Evolutionary conservation across 2,797 vertebrate genomes (phyloP).

Genomic region (Salmo trutta): DNA sequence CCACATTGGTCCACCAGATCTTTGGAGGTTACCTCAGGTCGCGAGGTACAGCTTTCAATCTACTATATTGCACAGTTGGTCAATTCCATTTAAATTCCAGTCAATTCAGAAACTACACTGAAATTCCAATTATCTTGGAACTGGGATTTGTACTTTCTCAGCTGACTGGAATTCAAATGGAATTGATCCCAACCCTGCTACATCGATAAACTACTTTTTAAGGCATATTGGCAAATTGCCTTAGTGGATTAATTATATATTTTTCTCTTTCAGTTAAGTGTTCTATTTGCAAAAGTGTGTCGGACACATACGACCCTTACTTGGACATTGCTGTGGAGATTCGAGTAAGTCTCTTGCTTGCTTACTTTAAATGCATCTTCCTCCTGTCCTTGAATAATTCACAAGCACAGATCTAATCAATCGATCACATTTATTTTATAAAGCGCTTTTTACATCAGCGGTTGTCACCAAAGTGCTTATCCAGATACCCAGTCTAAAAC

Average conservation of each 20-base stretch:
- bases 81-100: not conserved
- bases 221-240: not conserved
- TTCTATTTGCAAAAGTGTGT: constrained; percentile 89
- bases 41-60: constrained; percentile 75
- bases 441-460: too few species aligned
- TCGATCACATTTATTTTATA: not conserved
- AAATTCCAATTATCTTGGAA: not conserved
- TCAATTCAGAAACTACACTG: too few species aligned
- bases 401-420: not conserved
- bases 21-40: constrained; percentile 96
- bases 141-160: too few species aligned
- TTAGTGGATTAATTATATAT: not conserved
- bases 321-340: constrained; percentile 94
- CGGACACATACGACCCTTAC: constrained; percentile 92
- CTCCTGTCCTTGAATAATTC: not conserved
- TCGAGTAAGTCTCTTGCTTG: constrained; percentile 72
- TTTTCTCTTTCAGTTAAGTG: constrained; percentile 85
- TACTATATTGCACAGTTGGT: not conserved
- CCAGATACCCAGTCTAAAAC: not conserved
- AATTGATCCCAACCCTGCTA: not conserved
- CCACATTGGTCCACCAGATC: constrained; percentile 93
- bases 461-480: not conserved
- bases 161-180: too few species aligned
- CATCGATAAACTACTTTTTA: not conserved
- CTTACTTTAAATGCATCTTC: too few species aligned